Evolutionary conservation across 1,140 invertebrate genomes (phyloP).

Genomic region (Oryzaephilus surinamensis): DNA sequence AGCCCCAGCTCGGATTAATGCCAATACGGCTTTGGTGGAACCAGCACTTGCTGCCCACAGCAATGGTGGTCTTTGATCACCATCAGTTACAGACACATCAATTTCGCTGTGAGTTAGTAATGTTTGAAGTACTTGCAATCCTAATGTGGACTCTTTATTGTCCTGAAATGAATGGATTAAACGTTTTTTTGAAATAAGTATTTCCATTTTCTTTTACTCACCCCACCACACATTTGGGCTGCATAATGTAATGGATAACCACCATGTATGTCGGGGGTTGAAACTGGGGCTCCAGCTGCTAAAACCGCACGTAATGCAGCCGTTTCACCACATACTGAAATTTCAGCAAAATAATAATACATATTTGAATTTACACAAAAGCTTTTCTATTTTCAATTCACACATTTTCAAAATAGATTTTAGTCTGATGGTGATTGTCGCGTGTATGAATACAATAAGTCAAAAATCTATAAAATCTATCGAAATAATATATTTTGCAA

Average conservation of each 20-base stretch:
- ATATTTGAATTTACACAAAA: neutral
- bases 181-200: neutral
- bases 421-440: too few relatives aligned
- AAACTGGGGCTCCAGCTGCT: slow-evolving; percentile 69
- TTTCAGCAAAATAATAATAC: neutral
- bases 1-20: slow-evolving; percentile 75
- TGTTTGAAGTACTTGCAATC: slow-evolving; percentile 73
- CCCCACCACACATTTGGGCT: slow-evolving; percentile 85
- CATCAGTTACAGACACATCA: slow-evolving; percentile 74
- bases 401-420: slow-evolving; percentile 3
- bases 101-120: slow-evolving; percentile 66
- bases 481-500: too few relatives aligned
- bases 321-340: slow-evolving; percentile 77
- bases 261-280: slow-evolving; percentile 83
- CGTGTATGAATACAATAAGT: too few relatives aligned
- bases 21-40: slow-evolving; percentile 79
- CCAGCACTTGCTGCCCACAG: slow-evolving; percentile 96
- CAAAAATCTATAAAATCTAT: too few relatives aligned
- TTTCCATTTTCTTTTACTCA: slow-evolving; percentile 25
- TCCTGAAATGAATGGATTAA: slow-evolving; percentile 27
- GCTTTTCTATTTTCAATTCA: slow-evolving; percentile 1
- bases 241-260: slow-evolving; percentile 95
- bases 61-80: slow-evolving; percentile 85
- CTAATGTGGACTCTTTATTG: slow-evolving; percentile 43
- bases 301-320: slow-evolving; percentile 78